Base-by-base conservation (phyloP, 1,140 invertebrate genomes). In the Trichomalopsis sarcophagae region DNA sequence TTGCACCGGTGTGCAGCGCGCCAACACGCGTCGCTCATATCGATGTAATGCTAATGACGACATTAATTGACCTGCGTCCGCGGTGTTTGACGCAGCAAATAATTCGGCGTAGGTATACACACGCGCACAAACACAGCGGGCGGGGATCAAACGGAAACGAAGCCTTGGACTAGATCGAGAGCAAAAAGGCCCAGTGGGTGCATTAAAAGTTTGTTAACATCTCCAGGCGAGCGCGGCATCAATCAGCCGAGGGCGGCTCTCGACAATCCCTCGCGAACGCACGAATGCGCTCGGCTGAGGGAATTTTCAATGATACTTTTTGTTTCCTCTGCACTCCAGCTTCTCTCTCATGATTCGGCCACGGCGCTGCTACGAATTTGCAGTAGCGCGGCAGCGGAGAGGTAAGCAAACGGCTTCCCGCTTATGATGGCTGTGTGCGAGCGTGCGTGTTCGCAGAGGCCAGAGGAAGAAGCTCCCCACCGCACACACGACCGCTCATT, bases 251-350 rank as follows among this genome's bases (percentile, higher is more conserved):
- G 66, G n/a, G 23, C 10, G 23, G 68, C 68, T 1, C 68, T 71
- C 23, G 2, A 27, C 5, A 55, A 17, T 55, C 50, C 17, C 50
- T 55, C 3, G 17, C 0, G 0, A 17, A 55, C 50, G 17, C 13
- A 13, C 44, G 33, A 47, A 1, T 11, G 62, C 14, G 62, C 62
- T 2, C 21, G 62, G n/a, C 10, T 68, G 17, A 9, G 44, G 44
- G 23, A 81, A 81, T 81, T 81, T 81, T 74, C 79, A 81, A 81
- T 81, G 27, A 74, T 17, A 71, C 44, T 36, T 82, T 82, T 55
- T 82, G 27, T 74, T 73, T 47, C 23, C 47, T 36, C 9, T 10
- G 27, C 4, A 7, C 68, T 33, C 14, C 23, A 30, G 27, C 21
- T 68, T 33, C 17, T 36, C 23, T 50, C 30, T 36, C 73, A 5